Evolutionary conservation across 1,140 invertebrate genomes (phyloP).

Genomic region (Mylabris phalerata): DNA sequence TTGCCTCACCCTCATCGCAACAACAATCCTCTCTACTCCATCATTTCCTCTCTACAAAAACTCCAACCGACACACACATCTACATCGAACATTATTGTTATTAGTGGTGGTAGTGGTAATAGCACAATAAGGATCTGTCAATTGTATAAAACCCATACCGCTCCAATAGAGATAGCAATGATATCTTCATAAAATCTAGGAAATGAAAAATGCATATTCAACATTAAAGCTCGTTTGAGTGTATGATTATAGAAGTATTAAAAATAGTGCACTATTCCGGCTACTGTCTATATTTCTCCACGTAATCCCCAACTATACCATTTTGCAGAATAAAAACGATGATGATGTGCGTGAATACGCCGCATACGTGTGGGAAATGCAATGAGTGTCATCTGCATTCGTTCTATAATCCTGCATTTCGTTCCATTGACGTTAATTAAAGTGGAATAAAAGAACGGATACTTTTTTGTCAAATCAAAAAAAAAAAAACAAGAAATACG

Average conservation of each 20-base stretch:
- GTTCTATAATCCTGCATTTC: neutral
- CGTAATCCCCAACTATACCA: neutral
- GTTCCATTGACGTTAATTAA: constrained; percentile 8
- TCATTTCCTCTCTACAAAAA: too few species aligned
- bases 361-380: constrained; percentile 1
- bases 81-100: too few species aligned
- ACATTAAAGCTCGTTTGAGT: constrained; percentile 32
- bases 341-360: too few species aligned
- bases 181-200: constrained; percentile 28
- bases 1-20: too few species aligned
- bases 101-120: constrained; percentile 1
- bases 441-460: neutral
- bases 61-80: too few species aligned
- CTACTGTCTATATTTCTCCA: neutral
- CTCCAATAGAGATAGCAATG: neutral
- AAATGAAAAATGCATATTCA: constrained; percentile 37
- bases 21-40: too few species aligned
- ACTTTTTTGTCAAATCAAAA: neutral
- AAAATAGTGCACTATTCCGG: constrained; percentile 21
- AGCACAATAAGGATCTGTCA: constrained; percentile 39
- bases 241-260: constrained; percentile 23
- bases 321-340: too few species aligned
- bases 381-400: constrained; percentile 12
- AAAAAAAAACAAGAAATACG: neutral
- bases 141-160: constrained; percentile 27